Percentiles rank a stretch among this genome's conserved stretches.
phyloP scores from a whole-genome alignment of 2,113 vertebrate species.

The Apteryx owenii region DNA sequence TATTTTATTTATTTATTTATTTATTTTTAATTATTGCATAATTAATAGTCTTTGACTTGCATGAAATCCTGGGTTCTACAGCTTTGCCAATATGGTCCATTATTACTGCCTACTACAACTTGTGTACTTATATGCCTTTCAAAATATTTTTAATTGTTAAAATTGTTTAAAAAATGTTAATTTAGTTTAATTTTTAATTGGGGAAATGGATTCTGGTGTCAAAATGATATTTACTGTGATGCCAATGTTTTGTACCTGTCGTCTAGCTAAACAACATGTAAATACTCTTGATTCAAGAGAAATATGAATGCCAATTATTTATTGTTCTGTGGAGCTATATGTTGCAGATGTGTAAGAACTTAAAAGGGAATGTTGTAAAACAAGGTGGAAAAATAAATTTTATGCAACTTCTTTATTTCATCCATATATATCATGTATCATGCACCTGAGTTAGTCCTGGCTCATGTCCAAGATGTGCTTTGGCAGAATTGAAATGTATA shows the following conservation, averaged over 20 bases:
- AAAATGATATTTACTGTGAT: slow-evolving; percentile 43
- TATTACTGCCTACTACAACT: slow-evolving; percentile 68
- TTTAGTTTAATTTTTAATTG: slow-evolving; percentile 51
- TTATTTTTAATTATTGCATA: background rate
- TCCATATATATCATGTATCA: background rate
- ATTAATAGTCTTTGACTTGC: background rate
- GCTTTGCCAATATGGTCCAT: slow-evolving; percentile 64
- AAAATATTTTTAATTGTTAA: slow-evolving; percentile 54
- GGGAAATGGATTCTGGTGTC: slow-evolving; percentile 63
- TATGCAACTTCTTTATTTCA: slow-evolving; percentile 47
- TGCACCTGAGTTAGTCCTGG: background rate
- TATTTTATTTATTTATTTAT: background rate
- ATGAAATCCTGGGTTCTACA: slow-evolving; percentile 46
- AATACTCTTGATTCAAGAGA: slow-evolving; percentile 57
- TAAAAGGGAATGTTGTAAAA: slow-evolving; percentile 65
- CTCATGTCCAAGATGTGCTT: background rate
- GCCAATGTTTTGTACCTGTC: slow-evolving; percentile 58
- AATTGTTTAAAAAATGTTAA: slow-evolving; percentile 21
- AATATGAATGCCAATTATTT: slow-evolving; percentile 58
- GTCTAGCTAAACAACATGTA: slow-evolving; percentile 30
- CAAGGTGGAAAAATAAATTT: slow-evolving; percentile 64
- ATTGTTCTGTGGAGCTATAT: slow-evolving; percentile 61
- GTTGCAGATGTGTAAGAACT: slow-evolving; percentile 52
- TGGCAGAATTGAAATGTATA: accelerated
- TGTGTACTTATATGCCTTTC: slow-evolving; percentile 58